These are phyloP conservation scores for Corapipo altera DNA, from an alignment of 2,113 vertebrate genomes.

Conservation along the genomic window DNA sequence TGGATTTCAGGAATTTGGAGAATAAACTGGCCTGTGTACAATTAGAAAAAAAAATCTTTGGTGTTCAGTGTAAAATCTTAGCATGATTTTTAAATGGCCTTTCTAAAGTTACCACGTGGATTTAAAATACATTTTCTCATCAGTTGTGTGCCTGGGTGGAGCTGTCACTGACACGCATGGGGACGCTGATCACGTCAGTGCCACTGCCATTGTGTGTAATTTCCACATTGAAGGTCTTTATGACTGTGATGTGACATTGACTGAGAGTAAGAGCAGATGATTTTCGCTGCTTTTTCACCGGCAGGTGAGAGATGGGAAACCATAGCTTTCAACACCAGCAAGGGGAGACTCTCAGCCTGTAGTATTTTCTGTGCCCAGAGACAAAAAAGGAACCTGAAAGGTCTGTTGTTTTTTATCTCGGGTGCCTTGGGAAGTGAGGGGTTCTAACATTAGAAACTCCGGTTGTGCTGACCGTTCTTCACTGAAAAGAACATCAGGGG, in stretches of 20 bases:
- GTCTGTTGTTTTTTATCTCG: not conserved
- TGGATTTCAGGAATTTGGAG: not conserved
- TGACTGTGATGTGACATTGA: too few species aligned
- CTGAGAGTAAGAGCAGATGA: not conserved
- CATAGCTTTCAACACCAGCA: not conserved
- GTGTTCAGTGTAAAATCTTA: not conserved
- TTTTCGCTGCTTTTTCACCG: not conserved
- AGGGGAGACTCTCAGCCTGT: not conserved
- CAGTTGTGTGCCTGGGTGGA: not conserved
- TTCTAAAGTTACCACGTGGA: accelerated
- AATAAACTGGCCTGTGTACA: not conserved
- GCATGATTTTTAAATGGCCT: not conserved
- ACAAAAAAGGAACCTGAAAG: not conserved
- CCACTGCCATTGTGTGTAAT: not conserved
- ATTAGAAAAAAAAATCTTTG: not conserved
- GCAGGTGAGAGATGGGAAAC: not conserved
- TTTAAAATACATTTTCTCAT: not conserved
- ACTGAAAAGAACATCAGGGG: not conserved
- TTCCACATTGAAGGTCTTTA: not conserved
- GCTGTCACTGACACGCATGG: not conserved
- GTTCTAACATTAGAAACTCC: not conserved
- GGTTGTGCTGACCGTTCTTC: not conserved
- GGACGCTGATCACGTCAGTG: not conserved
- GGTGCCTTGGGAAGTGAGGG: not conserved
- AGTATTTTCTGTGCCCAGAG: not conserved